Conservation (phyloP, 30 jellyfish, hydroid and myxozoan species). For the Sanderia malayensis region DNA sequence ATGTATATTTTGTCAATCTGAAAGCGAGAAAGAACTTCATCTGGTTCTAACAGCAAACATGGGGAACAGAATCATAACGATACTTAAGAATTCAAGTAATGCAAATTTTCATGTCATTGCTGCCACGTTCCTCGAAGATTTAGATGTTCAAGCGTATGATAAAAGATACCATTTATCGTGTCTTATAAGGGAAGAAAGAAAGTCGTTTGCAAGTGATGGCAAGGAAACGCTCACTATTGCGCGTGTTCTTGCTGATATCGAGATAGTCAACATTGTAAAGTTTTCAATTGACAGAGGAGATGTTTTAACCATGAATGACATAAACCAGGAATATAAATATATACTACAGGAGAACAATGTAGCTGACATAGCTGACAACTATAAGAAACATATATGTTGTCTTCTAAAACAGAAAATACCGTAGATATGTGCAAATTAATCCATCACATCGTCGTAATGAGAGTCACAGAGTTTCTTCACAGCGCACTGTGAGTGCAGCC, state of each 20-base stretch:
- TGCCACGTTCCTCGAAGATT: constrained; percentile 21
- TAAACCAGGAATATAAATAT: no score
- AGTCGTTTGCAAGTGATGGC: constrained; percentile 15
- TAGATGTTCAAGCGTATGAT: constrained; percentile 22
- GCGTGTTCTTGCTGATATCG: constrained; percentile 18
- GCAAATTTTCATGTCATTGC: constrained; percentile 8
- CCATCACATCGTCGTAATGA: constrained; percentile 16
- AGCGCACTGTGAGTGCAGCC: constrained; percentile 21
- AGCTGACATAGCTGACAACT: constrained; percentile 6
- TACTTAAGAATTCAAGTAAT: constrained; percentile 1
- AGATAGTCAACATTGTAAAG: constrained; percentile 4
- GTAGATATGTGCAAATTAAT: constrained; percentile 9
- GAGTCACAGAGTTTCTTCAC: constrained; percentile 14
- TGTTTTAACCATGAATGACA: constrained; percentile 12
- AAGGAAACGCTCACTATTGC: constrained; percentile 20
- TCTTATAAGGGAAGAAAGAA: constrained; percentile 20
- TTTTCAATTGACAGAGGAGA: constrained; percentile 15
- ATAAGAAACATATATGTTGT: constrained; percentile 9
- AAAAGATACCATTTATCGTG: constrained; percentile 22
- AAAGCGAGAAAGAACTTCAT: constrained; percentile 8
- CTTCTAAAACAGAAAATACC: constrained; percentile 7
- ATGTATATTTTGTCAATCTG: constrained; percentile 12
- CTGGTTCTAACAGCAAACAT: constrained; percentile 1
- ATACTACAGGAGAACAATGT: constrained; percentile 6
- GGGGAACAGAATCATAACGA: constrained; percentile 1